Evolutionary conservation across 1,140 invertebrate species (phyloP), one percentile per base, ranked within the genome.

Genomic region (Sitobion miscanthi): DNA sequence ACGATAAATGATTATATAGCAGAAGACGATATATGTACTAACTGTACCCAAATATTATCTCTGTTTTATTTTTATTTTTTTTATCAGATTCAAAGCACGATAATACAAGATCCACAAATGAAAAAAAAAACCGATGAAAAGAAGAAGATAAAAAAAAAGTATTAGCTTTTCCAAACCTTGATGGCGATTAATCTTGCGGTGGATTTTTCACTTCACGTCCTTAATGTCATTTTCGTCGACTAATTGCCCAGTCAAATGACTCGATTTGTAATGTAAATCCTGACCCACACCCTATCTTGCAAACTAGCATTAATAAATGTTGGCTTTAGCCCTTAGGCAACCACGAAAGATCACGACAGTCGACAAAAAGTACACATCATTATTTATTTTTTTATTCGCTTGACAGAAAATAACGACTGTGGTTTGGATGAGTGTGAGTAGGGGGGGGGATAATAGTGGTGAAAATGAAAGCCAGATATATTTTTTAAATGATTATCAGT

Each of bases 201-300:
- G 89, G 38, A 90, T 90, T 69, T 90, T 90, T 90, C 89, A 69
- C 89, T 69, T 69, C 45, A 35, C 89, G 38, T 69, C 89, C 89
- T 90, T 90, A 90, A 90, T 69, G 89, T 90, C 89, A 90, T 90
- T 90, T 90, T 90, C 57, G 89, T 90, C 89, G 89, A 90, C 89
- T 90, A 90, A 90, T 90, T 90, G 89, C 89, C 89, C 89, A 90
- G 89, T 90, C 89, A 90, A 90, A 90, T 90, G 45, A 42, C 89
- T 90, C 89, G 89, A 90, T 90, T 90, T 90, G 89, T 90, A 90
- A 90, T 90, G 89, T 90, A 90, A 90, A 90, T 90, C 89, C 89
- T 69, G 23, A n/a, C 57, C 88, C 54, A 42, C 54, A 54, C 38
- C 89, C 38, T 49, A 42, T 69, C 45, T 69, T 90, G 25, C 38